A percentile compares a stretch with the other conserved stretches of the same genome.
phyloP scores from a whole-genome alignment of 1,140 invertebrate species.

The Aphis gossypii region DNA sequence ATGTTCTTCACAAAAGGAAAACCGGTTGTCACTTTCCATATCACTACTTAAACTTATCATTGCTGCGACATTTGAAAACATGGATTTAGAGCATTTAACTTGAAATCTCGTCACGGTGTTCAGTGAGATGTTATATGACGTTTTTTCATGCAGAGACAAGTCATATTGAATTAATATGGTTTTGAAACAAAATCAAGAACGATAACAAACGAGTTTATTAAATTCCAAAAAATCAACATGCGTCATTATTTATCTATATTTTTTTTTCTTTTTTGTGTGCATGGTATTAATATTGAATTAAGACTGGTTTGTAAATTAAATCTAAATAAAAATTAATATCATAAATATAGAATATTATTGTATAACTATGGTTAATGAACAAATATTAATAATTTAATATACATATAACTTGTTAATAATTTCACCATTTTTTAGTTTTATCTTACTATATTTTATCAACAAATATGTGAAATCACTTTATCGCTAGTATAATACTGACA shows the following conservation, averaged over 20 bases:
- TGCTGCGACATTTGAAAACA: not conserved
- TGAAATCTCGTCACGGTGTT: not conserved
- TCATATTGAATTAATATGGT: not conserved
- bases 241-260: not conserved
- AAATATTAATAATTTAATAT: not conserved
- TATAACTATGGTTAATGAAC: not conserved
- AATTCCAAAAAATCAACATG: not conserved
- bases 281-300: not conserved
- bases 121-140: not conserved
- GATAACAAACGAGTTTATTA: not conserved
- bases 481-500: not conserved
- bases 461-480: not conserved
- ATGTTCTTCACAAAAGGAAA: not conserved
- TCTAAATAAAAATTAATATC: not conserved
- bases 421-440: not conserved
- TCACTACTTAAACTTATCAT: not conserved
- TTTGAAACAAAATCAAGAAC: not conserved
- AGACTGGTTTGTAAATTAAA: not conserved
- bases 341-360: not conserved
- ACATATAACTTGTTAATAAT: not conserved
- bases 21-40: constrained; percentile 26
- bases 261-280: not conserved
- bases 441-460: not conserved
- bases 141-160: not conserved
- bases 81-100: not conserved